Evolutionary conservation across 2,797 vertebrate species (phyloP).

Genomic region (Tapirus indicus): DNA sequence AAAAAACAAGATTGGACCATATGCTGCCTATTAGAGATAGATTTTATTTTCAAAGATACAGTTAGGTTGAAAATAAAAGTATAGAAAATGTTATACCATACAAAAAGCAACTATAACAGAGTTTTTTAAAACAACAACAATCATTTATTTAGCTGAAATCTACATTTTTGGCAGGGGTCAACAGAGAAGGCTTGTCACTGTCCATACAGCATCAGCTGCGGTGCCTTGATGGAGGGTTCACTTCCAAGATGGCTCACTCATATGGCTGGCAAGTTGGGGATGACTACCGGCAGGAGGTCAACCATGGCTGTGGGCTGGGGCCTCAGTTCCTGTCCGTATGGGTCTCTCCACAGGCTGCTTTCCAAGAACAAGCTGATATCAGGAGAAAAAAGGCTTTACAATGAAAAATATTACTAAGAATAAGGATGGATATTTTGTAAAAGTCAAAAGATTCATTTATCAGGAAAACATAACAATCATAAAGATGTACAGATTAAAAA

Average conservation of each 20-base stretch:
- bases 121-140: constrained; percentile 41
- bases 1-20: not conserved
- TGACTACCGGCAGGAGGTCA: not conserved
- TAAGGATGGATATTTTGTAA: too few species aligned
- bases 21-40: too few species aligned
- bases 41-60: not conserved
- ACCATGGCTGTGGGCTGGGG: not conserved
- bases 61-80: not conserved
- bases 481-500: too few species aligned
- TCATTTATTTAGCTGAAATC: constrained; percentile 65
- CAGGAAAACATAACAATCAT: too few species aligned
- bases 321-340: not conserved
- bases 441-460: too few species aligned
- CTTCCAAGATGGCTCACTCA: not conserved
- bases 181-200: not conserved
- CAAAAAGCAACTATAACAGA: not conserved
- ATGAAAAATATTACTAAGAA: too few species aligned
- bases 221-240: not conserved
- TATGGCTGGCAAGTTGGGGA: not conserved
- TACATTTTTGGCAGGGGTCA: not conserved
- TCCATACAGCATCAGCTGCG: not conserved
- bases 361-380: not conserved
- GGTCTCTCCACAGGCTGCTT: not conserved
- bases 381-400: too few species aligned
- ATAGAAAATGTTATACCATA: not conserved